A percentile compares a stretch with the other conserved stretches of the same genome.
These are phyloP conservation scores for Caloenas nicobarica DNA, from an alignment of 2,113 vertebrate species.

Conservation along the genomic window DNA sequence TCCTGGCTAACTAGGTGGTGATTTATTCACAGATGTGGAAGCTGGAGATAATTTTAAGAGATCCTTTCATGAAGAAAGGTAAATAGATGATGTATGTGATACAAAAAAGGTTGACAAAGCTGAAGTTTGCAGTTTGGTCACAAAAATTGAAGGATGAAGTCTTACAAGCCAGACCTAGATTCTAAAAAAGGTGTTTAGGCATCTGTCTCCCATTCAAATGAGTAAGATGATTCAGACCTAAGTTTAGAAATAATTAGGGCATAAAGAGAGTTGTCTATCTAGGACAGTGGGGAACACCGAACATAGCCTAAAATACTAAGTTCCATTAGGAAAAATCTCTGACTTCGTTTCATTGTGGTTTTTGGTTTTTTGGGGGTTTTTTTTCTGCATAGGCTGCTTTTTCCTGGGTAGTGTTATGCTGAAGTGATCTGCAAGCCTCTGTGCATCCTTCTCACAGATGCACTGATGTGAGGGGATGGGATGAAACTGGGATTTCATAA, in stretches of 20 bases:
- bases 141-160: not conserved
- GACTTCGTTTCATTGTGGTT: not conserved
- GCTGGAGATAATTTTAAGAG: not conserved
- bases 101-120: not conserved
- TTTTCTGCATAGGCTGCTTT: not conserved
- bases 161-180: constrained; percentile 11
- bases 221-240: constrained; percentile 24
- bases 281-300: constrained; percentile 8
- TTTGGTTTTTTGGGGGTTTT: too few relatives aligned
- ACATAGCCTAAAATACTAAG: not conserved
- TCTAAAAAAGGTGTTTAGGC: constrained; percentile 19
- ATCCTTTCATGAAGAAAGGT: not conserved
- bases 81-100: not conserved
- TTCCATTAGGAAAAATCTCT: not conserved
- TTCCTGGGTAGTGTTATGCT: not conserved
- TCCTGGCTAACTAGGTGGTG: not conserved
- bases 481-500: not conserved
- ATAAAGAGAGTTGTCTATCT: constrained; percentile 25
- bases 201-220: not conserved
- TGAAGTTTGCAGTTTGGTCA: not conserved
- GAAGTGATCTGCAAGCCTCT: not conserved
- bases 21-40: not conserved
- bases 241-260: constrained; percentile 56
- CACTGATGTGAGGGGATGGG: not conserved
- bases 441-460: not conserved